Percentiles rank a stretch among this genome's conserved stretches.
phyloP scores from a whole-genome alignment of 2,888 invertebrate genomes.

The Chymomyza procnemis region DNA sequence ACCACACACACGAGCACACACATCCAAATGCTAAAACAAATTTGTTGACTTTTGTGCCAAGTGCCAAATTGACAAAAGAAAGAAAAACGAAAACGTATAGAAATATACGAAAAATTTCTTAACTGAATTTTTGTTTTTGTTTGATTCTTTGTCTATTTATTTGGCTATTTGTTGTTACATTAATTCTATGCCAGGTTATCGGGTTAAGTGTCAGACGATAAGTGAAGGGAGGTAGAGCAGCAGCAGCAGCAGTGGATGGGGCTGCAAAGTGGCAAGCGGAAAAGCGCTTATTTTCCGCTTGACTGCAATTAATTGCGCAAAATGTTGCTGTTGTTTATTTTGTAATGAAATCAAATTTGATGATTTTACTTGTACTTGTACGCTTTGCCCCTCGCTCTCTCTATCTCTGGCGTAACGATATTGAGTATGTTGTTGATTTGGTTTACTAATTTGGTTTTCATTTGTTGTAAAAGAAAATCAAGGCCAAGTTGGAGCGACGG shows the following conservation, averaged over 20 bases:
- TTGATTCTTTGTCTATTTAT: background rate
- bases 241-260: background rate
- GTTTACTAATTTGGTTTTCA: background rate
- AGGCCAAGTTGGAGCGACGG: background rate
- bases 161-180: background rate
- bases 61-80: constrained; percentile 3
- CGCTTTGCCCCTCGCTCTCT: background rate
- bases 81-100: background rate
- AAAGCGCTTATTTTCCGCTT: background rate
- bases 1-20: background rate
- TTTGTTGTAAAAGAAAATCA: background rate
- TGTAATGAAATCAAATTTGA: background rate
- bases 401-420: background rate
- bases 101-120: background rate
- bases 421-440: background rate
- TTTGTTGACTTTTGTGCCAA: constrained; percentile 4
- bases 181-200: constrained; percentile 9
- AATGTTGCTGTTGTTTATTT: background rate
- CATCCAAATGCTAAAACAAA: background rate
- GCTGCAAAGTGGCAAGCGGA: background rate
- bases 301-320: background rate
- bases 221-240: too few species aligned
- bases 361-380: background rate
- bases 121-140: background rate
- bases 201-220: constrained; percentile 3